Base-by-base conservation (phyloP, 2,888 invertebrate species). In the Phania funesta region DNA sequence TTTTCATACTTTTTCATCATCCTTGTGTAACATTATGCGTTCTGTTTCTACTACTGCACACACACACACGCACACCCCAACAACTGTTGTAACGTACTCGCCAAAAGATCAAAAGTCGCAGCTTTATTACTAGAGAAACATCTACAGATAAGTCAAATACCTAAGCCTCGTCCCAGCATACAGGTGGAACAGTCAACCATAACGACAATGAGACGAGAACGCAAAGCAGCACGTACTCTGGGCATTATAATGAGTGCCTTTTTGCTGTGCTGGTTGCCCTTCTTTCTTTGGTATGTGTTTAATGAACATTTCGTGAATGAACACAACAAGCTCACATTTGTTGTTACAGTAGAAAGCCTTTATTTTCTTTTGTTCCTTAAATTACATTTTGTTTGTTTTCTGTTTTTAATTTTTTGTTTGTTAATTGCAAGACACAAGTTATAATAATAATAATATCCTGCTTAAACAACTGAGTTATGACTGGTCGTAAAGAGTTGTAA, bases 221-320 rank as follows among this genome's bases (percentile, higher is more conserved):
- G 96, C 80, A 97, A 97, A 89, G 98, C 98, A 0, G 98, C 98
- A 2, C 94, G 98, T 88, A 98, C 98, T 11, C 93, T 98, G 50
- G 98, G 98, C 74, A 97, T 98, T 89, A 98, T 98, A 88, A 98
- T 98, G 95, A 97, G 98, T 35, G 98, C 97, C 0, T 98, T 98
- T 91, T 92, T 98, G 81, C 94, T 97, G 7, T 98, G 98, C 91
- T 98, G 98, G 97, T 93, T 98, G 84, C 98, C 98, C 5, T 98
- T 98, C 92, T 98, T 98, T 91, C 92, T 97, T 77, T 98, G 98
- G 98, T 96, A 91, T 92, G 93, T 87, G 52, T 56, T 35, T 29
- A 41, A 8, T 60, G n/a, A 26, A 60, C 16, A 6, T 52, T 8
- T 38, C 7, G 6, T 38, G 24, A 24, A 32, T 4, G 13, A 35